Evolutionary conservation across 37 sponge, comb jelly and placozoan genomes (phyloP), one percentile per base, ranked within the genome.

Genomic region (Amphimedon queenslandica): DNA sequence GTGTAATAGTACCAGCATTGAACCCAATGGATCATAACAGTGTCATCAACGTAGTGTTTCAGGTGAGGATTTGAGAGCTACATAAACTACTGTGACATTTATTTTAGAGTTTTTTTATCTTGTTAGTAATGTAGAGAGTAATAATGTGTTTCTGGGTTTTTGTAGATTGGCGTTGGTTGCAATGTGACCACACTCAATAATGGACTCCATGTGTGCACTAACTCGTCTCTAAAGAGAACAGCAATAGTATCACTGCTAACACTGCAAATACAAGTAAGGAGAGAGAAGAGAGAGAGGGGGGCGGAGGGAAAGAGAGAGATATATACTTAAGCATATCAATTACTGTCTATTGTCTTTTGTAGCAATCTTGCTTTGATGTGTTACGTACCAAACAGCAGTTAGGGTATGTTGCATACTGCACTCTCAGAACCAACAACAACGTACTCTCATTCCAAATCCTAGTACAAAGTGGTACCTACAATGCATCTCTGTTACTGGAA

Each of bases 351-450:
- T 31, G 5, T 40, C 34, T 31, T 24, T 57, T 65, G 16, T 53
- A 92, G 93, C 75, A 83, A 64, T 67, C 70, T 28, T 92, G 93
- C 56, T 92, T 92, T 71, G 69, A 74, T 36, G 69, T 76, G 67
- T 77, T 94, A 51, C 80, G 95, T 21, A 94, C 95, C 1, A 27
- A 69, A 42, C 72, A 94, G 58, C 84, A 90, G 42, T 80, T 94
- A 2, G 95, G 95, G 24, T 94, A 94, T 47, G 81, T 87, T 3
- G 95, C 71, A 23, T 64, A 42, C 72, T 90, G 90, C 64, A 70
- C 60, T 36, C 3, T 55, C 1, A 8, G 37, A 34, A 23, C 31
- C 18, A 67, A 64, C 25, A 65, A 80, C 3, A 58, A 56, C 60
- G 29, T 41, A 4, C 23, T 20, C 29, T 70, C 77, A 16, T 36